Conservation (phyloP, 2,888 invertebrate genomes). For the Ommatoiulus sabulosus region DNA sequence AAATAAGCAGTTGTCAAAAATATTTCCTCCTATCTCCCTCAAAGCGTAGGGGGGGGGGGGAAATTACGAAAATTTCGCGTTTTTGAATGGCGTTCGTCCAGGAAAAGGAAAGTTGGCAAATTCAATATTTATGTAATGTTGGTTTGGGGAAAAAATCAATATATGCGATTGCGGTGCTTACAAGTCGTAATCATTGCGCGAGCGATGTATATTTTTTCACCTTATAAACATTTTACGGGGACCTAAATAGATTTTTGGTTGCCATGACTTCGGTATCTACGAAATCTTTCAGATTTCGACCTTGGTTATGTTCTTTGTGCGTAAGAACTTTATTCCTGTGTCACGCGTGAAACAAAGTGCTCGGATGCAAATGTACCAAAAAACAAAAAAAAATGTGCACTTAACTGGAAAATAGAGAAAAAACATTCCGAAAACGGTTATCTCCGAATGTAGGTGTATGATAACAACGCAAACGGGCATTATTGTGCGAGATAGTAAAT, state of each 20-base stretch:
- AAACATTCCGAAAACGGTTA: neutral
- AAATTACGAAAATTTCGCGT: neutral
- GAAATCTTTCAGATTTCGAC: neutral
- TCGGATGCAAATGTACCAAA: neutral
- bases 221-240: slow-evolving; percentile 1
- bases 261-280: slow-evolving; percentile 17
- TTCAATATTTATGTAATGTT: neutral
- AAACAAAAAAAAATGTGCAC: neutral
- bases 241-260: slow-evolving; percentile 42
- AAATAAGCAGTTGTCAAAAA: neutral
- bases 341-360: neutral
- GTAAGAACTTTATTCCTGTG: neutral
- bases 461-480: neutral
- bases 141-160: neutral
- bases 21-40: too few relatives aligned
- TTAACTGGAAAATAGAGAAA: neutral
- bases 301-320: neutral
- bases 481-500: too few relatives aligned
- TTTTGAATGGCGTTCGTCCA: neutral
- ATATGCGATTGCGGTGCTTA: slow-evolving; percentile 42
- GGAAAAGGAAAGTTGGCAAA: neutral
- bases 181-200: slow-evolving; percentile 5
- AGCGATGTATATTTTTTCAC: neutral
- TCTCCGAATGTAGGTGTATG: neutral
- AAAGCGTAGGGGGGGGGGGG: too few relatives aligned